Evolutionary conservation across 2,888 invertebrate genomes (phyloP).

Genomic region (Pandemis heparana): DNA sequence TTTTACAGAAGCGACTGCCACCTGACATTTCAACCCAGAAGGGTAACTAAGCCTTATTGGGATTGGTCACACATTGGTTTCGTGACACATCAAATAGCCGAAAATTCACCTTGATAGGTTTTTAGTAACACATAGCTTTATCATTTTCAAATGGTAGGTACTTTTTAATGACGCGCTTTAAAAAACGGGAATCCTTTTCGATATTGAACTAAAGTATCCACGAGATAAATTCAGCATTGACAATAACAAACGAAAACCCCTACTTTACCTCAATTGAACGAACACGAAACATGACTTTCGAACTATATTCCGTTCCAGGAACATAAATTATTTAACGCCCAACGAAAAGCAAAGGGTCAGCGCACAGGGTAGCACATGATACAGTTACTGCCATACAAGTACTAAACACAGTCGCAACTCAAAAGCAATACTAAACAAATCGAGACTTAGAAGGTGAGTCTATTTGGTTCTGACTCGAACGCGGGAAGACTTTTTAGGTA

Average conservation of each 20-base stretch:
- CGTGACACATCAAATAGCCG: too few species aligned
- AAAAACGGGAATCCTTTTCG: too few species aligned
- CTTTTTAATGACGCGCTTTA: too few species aligned
- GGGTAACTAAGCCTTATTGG: too few species aligned
- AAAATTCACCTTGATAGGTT: too few species aligned
- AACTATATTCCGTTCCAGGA: conserved; percentile 55
- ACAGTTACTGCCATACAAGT: conserved; percentile 59
- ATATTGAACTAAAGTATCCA: too few species aligned
- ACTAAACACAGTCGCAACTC: conserved; percentile 4
- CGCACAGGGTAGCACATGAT: conserved; percentile 55
- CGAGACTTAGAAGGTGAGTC: background rate
- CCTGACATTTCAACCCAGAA: too few species aligned
- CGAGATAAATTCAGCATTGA: conserved; percentile 7
- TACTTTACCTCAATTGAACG: conserved; percentile 31
- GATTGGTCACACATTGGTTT: too few species aligned
- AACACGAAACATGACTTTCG: conserved; percentile 35
- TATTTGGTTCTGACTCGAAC: background rate
- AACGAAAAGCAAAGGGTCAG: conserved; percentile 61
- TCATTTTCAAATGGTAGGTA: too few species aligned
- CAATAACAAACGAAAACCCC: conserved; percentile 20
- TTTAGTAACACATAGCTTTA: too few species aligned
- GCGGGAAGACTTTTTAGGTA: background rate
- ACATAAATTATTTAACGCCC: conserved; percentile 50
- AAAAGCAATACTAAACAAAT: background rate
- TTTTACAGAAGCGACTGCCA: too few species aligned